Base-by-base conservation (phyloP, 1,140 invertebrate species). In the Aradophagus sp. region DNA sequence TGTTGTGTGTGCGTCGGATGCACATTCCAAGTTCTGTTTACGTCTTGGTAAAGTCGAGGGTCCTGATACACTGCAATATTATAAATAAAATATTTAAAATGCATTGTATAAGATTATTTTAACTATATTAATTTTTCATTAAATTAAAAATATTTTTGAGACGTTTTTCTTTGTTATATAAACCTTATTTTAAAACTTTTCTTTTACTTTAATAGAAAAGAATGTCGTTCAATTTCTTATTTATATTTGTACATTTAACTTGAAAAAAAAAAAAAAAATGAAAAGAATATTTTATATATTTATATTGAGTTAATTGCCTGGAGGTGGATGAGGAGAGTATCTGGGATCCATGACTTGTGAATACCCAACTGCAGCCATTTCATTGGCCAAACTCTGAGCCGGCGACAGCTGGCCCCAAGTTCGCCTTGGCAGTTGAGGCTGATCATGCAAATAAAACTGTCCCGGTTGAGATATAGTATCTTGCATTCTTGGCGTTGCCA, bases 401-500 rank as follows among this genome's bases (percentile, higher is more conserved):
- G 81, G 87, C 17, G 89, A 87, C 73, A 91, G 89, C 69, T 92
- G 91, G 31, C 89, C 89, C 91, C 91, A 93, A 2, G 91, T 93
- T 70, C 90, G 84, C 47, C 91, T 86, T 79, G 91, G 90, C 39
- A 90, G 85, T 69, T 86, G 87, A 58, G 88, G 88, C 70, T 87
- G 88, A 76, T 92, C 91, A 77, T 93, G 92, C 65, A 93, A 84
- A 82, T 92, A 93, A 84, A 93, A 93, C 76, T 92, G 91, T 23
- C 85, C 76, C 77, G 85, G 78, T 67, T 85, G 80, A 76, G 84
- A n/a, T 26, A 67, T 67, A 32, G 63, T 34, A 77, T 88, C 81
- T 74, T 81, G 82, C 77, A 88, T 74, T 74, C 85, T 82, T 7
- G 86, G 78, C 11, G 39, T 47, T 29, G 80, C 68, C 73, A 85